Conservation (phyloP, 2,113 vertebrate species). For the Onychostoma macrolepis region DNA sequence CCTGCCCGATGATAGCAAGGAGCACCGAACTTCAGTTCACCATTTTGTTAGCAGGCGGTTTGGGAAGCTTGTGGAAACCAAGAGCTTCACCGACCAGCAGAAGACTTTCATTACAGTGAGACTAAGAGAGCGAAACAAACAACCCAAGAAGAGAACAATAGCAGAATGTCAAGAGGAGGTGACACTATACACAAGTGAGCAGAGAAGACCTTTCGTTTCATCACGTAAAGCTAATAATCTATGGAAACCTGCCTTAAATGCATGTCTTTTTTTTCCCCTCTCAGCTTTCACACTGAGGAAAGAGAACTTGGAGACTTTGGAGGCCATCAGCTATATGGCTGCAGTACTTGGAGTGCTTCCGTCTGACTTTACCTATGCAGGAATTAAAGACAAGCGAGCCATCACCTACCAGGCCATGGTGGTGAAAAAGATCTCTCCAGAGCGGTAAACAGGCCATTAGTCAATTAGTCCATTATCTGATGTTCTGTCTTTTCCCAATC, state of each 20-base stretch:
- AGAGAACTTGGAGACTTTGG: slow-evolving; percentile 93
- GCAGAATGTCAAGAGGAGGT: slow-evolving; percentile 71
- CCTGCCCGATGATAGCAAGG: slow-evolving; percentile 82
- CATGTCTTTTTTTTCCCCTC: slow-evolving; percentile 51
- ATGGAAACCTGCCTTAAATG: background rate
- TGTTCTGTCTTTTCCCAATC: background rate
- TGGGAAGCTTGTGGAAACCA: slow-evolving; percentile 92
- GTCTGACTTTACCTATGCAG: slow-evolving; percentile 95
- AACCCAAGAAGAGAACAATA: slow-evolving; percentile 76
- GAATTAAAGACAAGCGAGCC: slow-evolving; percentile 95
- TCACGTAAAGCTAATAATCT: background rate
- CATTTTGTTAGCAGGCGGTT: slow-evolving; percentile 90
- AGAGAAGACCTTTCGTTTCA: background rate
- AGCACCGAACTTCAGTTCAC: slow-evolving; percentile 87
- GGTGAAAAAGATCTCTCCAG: slow-evolving; percentile 89
- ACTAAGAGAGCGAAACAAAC: slow-evolving; percentile 79
- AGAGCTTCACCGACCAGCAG: slow-evolving; percentile 80
- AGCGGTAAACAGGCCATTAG: slow-evolving; percentile 74
- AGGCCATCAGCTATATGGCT: slow-evolving; percentile 88
- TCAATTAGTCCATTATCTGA: background rate
- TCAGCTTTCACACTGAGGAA: slow-evolving; percentile 91
- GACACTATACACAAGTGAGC: slow-evolving; percentile 82
- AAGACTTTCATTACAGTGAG: slow-evolving; percentile 81
- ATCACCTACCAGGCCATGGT: slow-evolving; percentile 92
- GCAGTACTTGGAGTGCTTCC: slow-evolving; percentile 85